Conservation (phyloP, 2,113 vertebrate species). For the Chrysemys picta region DNA sequence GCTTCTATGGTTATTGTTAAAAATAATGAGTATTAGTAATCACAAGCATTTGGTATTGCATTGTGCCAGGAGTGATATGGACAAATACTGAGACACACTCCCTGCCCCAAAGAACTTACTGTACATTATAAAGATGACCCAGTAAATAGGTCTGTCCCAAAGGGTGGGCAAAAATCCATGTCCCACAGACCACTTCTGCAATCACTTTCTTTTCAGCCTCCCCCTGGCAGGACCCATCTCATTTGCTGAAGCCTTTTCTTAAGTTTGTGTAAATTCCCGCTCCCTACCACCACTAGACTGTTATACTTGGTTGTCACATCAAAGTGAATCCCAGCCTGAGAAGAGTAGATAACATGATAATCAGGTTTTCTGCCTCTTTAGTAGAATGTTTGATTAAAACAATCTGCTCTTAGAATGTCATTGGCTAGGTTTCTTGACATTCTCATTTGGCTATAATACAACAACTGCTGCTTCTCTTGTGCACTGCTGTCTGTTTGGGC, state of each 20-base stretch:
- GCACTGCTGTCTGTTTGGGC: neutral
- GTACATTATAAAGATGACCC: neutral
- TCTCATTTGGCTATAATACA: neutral
- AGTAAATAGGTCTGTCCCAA: neutral
- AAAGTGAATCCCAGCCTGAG: constrained; percentile 51
- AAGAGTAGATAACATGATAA: neutral
- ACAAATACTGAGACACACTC: rapidly evolving
- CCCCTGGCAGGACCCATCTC: neutral
- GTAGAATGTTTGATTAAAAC: constrained; percentile 23
- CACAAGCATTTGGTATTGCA: neutral
- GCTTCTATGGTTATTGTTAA: neutral
- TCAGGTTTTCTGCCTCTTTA: constrained; percentile 17
- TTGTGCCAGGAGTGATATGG: neutral
- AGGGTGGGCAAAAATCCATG: neutral
- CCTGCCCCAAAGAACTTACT: neutral
- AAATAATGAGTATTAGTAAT: neutral
- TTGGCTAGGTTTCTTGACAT: neutral
- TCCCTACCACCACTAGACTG: neutral
- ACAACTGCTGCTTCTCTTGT: neutral
- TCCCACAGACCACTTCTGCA: neutral
- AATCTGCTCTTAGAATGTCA: neutral
- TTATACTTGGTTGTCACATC: constrained; percentile 1
- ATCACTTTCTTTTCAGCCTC: neutral
- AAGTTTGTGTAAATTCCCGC: neutral
- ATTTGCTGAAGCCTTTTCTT: constrained; percentile 23